Conservation (phyloP, 2,113 vertebrate genomes). For the Stomatorhinus ivindoensis region DNA sequence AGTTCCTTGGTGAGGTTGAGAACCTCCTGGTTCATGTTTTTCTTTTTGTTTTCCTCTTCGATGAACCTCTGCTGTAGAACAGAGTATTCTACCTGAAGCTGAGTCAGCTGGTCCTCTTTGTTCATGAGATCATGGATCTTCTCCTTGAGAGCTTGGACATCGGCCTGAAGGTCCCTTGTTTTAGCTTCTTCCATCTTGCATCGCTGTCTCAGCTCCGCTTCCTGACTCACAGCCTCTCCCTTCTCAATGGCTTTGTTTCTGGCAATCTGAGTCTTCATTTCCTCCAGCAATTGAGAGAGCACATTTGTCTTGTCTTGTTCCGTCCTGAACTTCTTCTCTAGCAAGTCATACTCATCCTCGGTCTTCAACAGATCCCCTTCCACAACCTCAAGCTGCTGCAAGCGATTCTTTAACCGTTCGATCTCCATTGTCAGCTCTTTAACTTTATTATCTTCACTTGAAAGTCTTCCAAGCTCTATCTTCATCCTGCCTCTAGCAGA, state of each 20-base stretch:
- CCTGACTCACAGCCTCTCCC: constrained; percentile 73
- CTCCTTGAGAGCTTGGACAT: constrained; percentile 88
- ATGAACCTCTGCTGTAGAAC: constrained; percentile 78
- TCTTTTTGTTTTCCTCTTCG: constrained; percentile 79
- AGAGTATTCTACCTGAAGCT: constrained; percentile 81
- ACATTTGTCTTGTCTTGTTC: constrained; percentile 87
- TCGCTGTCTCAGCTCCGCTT: constrained; percentile 73
- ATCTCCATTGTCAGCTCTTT: constrained; percentile 79
- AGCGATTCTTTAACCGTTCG: constrained; percentile 76
- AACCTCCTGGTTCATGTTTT: constrained; percentile 73
- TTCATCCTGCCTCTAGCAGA: constrained; percentile 54
- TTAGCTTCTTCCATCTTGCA: constrained; percentile 79
- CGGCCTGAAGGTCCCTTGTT: constrained; percentile 72
- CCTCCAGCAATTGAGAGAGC: constrained; percentile 79
- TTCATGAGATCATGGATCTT: constrained; percentile 96
- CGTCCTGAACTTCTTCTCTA: constrained; percentile 84
- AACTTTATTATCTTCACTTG: constrained; percentile 75
- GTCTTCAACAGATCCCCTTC: constrained; percentile 94
- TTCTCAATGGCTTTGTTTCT: constrained; percentile 86
- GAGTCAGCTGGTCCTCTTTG: constrained; percentile 91
- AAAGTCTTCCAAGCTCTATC: constrained; percentile 42
- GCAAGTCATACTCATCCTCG: constrained; percentile 86
- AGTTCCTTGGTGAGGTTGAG: constrained; percentile 73
- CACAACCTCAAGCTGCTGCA: constrained; percentile 84
- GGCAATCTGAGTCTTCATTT: constrained; percentile 80